Conservation (phyloP, 2,888 invertebrate species). For the Tolmerus cingulatus region DNA sequence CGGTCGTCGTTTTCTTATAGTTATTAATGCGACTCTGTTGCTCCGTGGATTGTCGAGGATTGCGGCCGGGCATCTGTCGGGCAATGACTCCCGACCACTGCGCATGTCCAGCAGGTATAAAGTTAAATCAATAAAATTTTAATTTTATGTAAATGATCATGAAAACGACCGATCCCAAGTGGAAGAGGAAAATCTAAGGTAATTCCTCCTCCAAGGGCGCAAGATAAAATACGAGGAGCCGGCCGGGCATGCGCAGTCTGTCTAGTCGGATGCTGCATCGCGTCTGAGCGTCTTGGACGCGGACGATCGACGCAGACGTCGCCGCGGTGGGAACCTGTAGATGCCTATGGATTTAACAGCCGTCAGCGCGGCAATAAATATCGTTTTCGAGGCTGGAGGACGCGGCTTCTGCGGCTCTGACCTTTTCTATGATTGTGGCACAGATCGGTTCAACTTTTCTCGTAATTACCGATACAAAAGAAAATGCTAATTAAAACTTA, state of each 20-base stretch:
- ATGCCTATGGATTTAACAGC: background rate
- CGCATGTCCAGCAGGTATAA: constrained; percentile 4
- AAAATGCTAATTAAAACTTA: constrained; percentile 42
- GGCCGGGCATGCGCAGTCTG: background rate
- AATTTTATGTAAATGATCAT: constrained; percentile 38
- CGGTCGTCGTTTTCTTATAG: background rate
- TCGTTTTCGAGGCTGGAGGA: background rate
- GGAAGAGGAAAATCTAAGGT: background rate
- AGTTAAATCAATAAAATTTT: constrained; percentile 37
- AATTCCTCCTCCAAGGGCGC: background rate
- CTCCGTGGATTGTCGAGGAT: background rate
- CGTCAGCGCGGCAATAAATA: constrained; percentile 17
- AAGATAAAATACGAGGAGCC: constrained; percentile 1
- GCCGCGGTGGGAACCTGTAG: constrained; percentile 16
- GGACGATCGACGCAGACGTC: background rate
- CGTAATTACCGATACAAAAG: constrained; percentile 4
- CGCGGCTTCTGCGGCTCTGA: constrained; percentile 1
- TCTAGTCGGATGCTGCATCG: background rate
- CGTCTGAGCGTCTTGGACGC: background rate
- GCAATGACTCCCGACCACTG: constrained; percentile 1
- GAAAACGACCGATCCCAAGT: background rate
- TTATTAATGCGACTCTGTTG: background rate
- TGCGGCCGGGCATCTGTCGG: background rate
- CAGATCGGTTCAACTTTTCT: background rate
- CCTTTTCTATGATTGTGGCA: constrained; percentile 10